These are phyloP conservation scores for Corvus cornix DNA, from an alignment of 2,113 vertebrate species.

Conservation along the genomic window DNA sequence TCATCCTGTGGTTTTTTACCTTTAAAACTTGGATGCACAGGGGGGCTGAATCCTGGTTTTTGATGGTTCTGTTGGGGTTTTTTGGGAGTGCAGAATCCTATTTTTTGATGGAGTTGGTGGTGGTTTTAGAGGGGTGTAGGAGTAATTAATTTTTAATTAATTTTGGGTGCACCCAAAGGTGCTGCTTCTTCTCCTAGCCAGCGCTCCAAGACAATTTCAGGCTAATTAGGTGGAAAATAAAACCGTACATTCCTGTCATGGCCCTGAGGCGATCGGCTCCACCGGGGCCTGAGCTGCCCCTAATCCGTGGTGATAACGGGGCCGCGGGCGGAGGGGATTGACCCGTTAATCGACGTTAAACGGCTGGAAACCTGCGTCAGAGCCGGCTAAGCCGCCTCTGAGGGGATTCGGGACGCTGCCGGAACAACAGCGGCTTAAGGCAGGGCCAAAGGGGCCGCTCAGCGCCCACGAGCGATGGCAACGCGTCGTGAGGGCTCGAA, in stretches of 20 bases:
- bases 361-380: neutral
- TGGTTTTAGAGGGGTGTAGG: neutral
- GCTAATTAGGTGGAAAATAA: neutral
- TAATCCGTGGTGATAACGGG: neutral
- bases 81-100: neutral
- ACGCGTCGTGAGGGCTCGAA: rapidly evolving
- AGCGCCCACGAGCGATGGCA: rapidly evolving
- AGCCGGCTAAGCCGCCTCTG: neutral
- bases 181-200: neutral
- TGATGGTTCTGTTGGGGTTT: rapidly evolving
- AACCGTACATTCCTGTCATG: rapidly evolving
- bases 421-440: neutral
- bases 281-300: neutral
- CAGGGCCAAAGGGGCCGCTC: rapidly evolving
- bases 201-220: rapidly evolving
- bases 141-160: neutral
- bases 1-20: neutral
- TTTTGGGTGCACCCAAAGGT: neutral
- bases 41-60: neutral
- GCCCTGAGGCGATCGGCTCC: neutral
- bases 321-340: neutral
- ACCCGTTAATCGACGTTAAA: neutral
- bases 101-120: rapidly evolving
- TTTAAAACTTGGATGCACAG: neutral
- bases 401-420: neutral